Evolutionary conservation across 2,797 vertebrate genomes (phyloP).

Genomic region (Poeciliopsis paucimaculata): DNA sequence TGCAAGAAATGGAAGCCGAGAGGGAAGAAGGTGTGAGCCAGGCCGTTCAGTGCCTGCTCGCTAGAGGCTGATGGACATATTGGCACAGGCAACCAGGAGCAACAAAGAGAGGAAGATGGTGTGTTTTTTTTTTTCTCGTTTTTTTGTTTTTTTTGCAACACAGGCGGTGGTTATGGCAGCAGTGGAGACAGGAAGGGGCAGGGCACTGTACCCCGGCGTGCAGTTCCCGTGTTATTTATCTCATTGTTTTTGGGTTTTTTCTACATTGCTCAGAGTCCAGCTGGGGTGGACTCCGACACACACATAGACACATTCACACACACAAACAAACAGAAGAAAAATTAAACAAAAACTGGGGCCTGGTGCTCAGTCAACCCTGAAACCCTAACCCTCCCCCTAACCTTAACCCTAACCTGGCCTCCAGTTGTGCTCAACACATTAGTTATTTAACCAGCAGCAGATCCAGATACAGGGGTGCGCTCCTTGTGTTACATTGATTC

Average conservation of each 20-base stretch:
- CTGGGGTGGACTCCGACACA: constrained; percentile 49
- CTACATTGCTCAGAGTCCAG: constrained; percentile 52
- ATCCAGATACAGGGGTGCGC: constrained; percentile 29
- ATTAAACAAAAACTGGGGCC: constrained; percentile 16
- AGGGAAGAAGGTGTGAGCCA: constrained; percentile 52
- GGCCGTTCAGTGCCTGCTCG: constrained; percentile 29
- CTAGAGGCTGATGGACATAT: constrained; percentile 62
- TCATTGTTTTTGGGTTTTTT: constrained; percentile 63
- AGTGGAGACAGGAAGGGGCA: constrained; percentile 79
- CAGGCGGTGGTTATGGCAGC: constrained; percentile 48
- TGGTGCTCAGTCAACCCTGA: constrained; percentile 55
- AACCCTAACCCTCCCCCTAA: background rate
- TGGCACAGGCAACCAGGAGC: constrained; percentile 64
- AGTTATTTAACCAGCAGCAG: constrained; percentile 26
- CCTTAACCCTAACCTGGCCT: constrained; percentile 19
- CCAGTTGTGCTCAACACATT: constrained; percentile 32
- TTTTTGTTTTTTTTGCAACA: constrained; percentile 40
- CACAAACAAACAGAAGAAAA: constrained; percentile 30
- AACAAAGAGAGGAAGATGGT: constrained; percentile 83
- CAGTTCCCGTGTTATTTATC: constrained; percentile 76
- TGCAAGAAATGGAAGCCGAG: constrained; percentile 31
- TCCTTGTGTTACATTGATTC: constrained; percentile 20
- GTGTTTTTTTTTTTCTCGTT: background rate
- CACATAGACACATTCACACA: background rate
- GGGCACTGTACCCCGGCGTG: constrained; percentile 65